A percentile compares a stretch with the other conserved stretches of the same genome.
These are phyloP conservation scores for Malacoctenus gilli DNA, from an alignment of 2,797 vertebrate genomes.

Conservation along the genomic window DNA sequence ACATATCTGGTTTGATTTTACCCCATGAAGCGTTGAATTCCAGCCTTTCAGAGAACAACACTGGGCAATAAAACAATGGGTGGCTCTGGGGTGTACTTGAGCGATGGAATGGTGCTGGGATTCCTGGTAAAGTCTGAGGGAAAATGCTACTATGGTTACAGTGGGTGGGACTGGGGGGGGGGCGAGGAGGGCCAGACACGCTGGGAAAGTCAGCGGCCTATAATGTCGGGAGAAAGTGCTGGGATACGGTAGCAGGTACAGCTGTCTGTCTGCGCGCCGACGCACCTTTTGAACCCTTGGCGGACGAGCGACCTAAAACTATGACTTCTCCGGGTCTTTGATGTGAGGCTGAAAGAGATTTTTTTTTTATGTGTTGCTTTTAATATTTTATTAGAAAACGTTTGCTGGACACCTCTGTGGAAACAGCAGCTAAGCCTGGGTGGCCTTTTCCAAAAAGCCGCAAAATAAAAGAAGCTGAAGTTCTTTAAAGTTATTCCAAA, in stretches of 20 bases:
- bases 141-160: conserved; percentile 55
- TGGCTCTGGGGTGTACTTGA: conserved; percentile 53
- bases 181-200: conserved; percentile 19
- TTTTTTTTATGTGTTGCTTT: too few species aligned
- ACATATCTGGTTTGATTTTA: conserved; percentile 79
- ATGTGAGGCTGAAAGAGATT: too few species aligned
- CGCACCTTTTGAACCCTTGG: too few species aligned
- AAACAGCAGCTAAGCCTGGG: too few species aligned
- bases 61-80: conserved; percentile 73
- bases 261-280: background rate
- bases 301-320: too few species aligned
- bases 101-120: conserved; percentile 31
- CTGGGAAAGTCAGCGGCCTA: conserved; percentile 33
- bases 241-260: conserved; percentile 2
- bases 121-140: conserved; percentile 40
- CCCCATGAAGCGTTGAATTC: conserved; percentile 65
- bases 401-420: too few species aligned
- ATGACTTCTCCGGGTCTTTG: too few species aligned
- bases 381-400: too few species aligned
- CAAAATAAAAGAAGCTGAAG: too few species aligned
- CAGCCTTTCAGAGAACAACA: conserved; percentile 66
- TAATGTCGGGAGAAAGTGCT: background rate
- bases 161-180: conserved; percentile 33
- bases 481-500: too few species aligned
- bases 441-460: too few species aligned